Evolutionary conservation across 2,888 invertebrate genomes (phyloP), one percentile per base, ranked within the genome.

Genomic region (Melanostoma mellinum): DNA sequence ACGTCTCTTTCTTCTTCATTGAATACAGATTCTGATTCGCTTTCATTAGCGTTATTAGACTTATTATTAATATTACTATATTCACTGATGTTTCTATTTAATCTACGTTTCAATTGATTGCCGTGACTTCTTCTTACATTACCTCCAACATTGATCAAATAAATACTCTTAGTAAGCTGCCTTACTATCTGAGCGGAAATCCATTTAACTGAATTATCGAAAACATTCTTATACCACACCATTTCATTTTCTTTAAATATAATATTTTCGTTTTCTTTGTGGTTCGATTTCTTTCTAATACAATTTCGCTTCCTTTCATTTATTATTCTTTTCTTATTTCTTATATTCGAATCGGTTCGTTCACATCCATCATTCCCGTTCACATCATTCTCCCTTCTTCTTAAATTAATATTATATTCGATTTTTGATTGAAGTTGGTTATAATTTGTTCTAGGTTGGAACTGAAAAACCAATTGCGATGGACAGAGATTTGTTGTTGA

Each of bases 181-280:
- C 42, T 58, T 33, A 33, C 0, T 6, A 58, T 6, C 42, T 58
- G 8, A 30, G 56, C 56, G 4, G 56, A 9, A 56, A 40, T 40
- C 40, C 9, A 56, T 30, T 56, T 56, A 3, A 56, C 56, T 9
- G 32, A 40, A 30, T 40, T 56, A 38, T 55, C 38, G 36, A 55
- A 55, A 55, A 55, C 38, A 20, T 55, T 55, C 38, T 55, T 55
- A 9, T 55, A 36, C 55, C 55, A 55, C 36, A 55, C 36, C n/a
- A 20, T 6, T 55, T 55, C 36, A 55, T 36, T 55, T 36, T 55
- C 20, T 8, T 55, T 36, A 10, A 55, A 55, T 33, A 52, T 33
- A 55, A 55, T 33, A 52, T 33, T 52, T 36, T 55, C 6, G 42
- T 36, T 38, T 36, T 55, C 36, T 3, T 55, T 36, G 6, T 55